These are phyloP conservation scores for Drosophila arizonae DNA, from an alignment of 1,140 invertebrate genomes.

Conservation along the genomic window DNA sequence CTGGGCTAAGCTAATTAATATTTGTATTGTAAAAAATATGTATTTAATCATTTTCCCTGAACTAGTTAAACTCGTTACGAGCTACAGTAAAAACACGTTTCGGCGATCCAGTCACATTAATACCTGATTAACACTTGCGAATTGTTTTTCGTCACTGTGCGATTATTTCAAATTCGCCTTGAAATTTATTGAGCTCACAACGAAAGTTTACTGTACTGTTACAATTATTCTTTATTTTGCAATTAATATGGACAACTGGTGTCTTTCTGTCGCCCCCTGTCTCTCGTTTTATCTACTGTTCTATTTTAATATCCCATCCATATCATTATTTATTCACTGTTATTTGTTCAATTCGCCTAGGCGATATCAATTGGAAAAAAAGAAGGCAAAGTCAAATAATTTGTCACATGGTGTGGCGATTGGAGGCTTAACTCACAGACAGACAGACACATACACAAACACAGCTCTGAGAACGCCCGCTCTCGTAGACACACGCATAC, in stretches of 20 bases:
- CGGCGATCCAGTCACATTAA: not conserved
- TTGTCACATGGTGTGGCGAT: conserved; percentile 63
- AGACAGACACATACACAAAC: conserved; percentile 16
- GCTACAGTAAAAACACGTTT: not conserved
- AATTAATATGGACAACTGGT: conserved; percentile 25
- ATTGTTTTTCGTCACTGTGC: not conserved
- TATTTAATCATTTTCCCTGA: conserved; percentile 11
- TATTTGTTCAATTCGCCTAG: conserved; percentile 49
- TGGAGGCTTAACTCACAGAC: conserved; percentile 44
- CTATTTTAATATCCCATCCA: conserved; percentile 25
- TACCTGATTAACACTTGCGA: not conserved
- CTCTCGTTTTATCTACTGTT: conserved; percentile 12
- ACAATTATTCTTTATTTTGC: conserved; percentile 5
- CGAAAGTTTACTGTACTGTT: conserved; percentile 24
- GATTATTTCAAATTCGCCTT: too few relatives aligned
- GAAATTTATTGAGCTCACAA: not conserved
- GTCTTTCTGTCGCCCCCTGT: not conserved
- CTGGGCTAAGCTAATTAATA: conserved; percentile 51
- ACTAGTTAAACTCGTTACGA: not conserved
- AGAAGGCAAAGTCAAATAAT: conserved; percentile 68
- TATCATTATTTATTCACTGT: conserved; percentile 45
- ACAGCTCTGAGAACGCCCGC: conserved; percentile 3
- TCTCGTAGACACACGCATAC: conserved; percentile 16
- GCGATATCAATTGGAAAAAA: conserved; percentile 40
- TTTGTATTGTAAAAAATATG: conserved; percentile 8